Conservation (phyloP, 1,140 invertebrate genomes). For the Nephotettix cincticeps region DNA sequence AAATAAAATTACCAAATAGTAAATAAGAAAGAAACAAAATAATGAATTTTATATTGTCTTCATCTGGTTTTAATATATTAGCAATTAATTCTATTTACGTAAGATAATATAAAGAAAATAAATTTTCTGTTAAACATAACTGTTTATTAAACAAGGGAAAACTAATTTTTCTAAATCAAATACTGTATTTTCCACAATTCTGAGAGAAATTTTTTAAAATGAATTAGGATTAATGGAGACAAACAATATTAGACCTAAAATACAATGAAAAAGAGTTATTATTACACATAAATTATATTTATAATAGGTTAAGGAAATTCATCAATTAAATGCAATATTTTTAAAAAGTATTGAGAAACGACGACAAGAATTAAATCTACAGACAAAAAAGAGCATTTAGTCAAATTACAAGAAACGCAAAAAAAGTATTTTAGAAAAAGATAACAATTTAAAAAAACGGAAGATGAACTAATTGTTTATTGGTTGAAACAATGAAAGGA, state of each 20-base stretch:
- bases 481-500: constrained; percentile 12
- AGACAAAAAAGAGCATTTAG: constrained; percentile 3
- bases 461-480: constrained; percentile 11
- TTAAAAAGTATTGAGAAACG: not conserved
- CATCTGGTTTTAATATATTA: constrained; percentile 29
- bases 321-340: constrained; percentile 1
- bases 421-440: constrained; percentile 9
- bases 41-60: constrained; percentile 24
- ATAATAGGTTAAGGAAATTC: not conserved
- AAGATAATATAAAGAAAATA: constrained; percentile 19
- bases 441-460: constrained; percentile 1
- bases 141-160: constrained; percentile 20
- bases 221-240: constrained; percentile 22
- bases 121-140: constrained; percentile 3
- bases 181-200: constrained; percentile 25
- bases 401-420: not conserved
- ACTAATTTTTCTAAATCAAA: constrained; percentile 26
- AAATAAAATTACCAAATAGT: constrained; percentile 16
- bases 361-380: not conserved
- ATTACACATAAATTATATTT: constrained; percentile 8
- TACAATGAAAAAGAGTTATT: constrained; percentile 6
- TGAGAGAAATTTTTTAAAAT: not conserved
- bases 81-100: constrained; percentile 25
- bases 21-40: constrained; percentile 20
- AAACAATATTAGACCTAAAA: constrained; percentile 4